Percentiles rank a stretch among this genome's conserved stretches.
These are phyloP conservation scores for Euproctis similis DNA, from an alignment of 2,888 invertebrate species.

Conservation along the genomic window DNA sequence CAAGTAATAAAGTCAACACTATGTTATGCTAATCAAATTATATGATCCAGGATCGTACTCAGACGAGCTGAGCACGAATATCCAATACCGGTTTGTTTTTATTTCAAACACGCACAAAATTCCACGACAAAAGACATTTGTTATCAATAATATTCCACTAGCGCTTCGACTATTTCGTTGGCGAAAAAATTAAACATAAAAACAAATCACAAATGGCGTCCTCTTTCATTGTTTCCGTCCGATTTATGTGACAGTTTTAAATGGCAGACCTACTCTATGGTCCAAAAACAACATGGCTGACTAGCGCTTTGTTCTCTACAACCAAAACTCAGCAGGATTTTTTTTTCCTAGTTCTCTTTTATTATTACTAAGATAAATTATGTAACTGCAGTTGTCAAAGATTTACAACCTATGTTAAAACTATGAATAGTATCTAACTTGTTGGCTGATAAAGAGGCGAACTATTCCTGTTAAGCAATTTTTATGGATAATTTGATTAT, in stretches of 20 bases:
- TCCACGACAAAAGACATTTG: constrained; percentile 29
- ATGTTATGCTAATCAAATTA: constrained; percentile 23
- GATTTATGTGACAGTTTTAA: constrained; percentile 69
- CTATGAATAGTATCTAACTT: too few relatives aligned
- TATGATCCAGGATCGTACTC: constrained; percentile 15
- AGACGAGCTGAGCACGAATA: constrained; percentile 17
- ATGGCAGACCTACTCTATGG: constrained; percentile 52
- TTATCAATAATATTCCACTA: constrained; percentile 50
- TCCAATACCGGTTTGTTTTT: constrained; percentile 27
- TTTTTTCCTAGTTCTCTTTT: constrained; percentile 58
- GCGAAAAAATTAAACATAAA: constrained; percentile 37
- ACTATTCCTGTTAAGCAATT: too few relatives aligned
- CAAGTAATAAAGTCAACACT: constrained; percentile 15
- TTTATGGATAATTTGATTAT: too few relatives aligned
- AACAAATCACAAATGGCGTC: constrained; percentile 40
- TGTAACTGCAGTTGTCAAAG: too few relatives aligned
- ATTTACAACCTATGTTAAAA: too few relatives aligned
- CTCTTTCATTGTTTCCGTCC: constrained; percentile 64
- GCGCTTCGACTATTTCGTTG: constrained; percentile 31
- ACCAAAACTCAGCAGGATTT: constrained; percentile 55
- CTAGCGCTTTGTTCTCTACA: constrained; percentile 41
- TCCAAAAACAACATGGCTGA: too few relatives aligned
- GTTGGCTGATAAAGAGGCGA: too few relatives aligned
- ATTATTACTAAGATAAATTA: constrained; percentile 67
- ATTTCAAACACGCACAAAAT: constrained; percentile 26